Base-by-base conservation (phyloP, 2,888 invertebrate genomes). In the Mimumesa dahlbomi region DNA sequence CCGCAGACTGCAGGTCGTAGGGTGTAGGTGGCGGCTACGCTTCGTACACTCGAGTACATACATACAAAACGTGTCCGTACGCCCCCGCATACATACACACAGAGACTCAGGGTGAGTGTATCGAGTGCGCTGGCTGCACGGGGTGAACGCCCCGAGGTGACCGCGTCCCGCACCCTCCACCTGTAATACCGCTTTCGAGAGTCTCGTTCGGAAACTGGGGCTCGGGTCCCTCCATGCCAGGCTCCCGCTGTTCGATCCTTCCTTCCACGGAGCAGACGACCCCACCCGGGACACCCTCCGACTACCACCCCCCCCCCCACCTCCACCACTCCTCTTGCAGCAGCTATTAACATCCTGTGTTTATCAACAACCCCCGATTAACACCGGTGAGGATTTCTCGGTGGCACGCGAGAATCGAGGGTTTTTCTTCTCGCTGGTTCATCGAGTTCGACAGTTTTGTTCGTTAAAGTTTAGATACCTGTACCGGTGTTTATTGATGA, bases 91-190 rank as follows among this genome's bases (percentile, higher is more conserved):
- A 69, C 62, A 42, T 65, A 49, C 34, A 50, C 54, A 61, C 31
- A 13, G 18, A 34, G 49, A 7, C 7, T 25, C 4, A 56, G 56
- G 59, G 73, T 61, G 63, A 43, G 58, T 63, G 70, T 74, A 85
- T 84, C 81, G 84, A 83, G 80, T 80, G 79, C 77, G 81, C 77
- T 77, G 74, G 73, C 72, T 81, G 81, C 72, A 73, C 68, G 80
- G 82, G 85, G 84, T 85, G 82, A 85, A 84, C 79, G 84, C 50
- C 82, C 85, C 70, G 72, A 65, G 76, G 79, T 85, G 85, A 85
- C 85, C 85, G 85, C 84, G 76, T 83, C 85, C 84, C 84, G 82
- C 78, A 71, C 79, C 77, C 73, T 64, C 67, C 75, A 50, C 80
- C 67, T 64, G 73, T 59, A 52, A 42, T 66, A 31, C 49, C 59